phyloP scores from a whole-genome alignment of 2,888 invertebrate species.

The Platycheirus albimanus region DNA sequence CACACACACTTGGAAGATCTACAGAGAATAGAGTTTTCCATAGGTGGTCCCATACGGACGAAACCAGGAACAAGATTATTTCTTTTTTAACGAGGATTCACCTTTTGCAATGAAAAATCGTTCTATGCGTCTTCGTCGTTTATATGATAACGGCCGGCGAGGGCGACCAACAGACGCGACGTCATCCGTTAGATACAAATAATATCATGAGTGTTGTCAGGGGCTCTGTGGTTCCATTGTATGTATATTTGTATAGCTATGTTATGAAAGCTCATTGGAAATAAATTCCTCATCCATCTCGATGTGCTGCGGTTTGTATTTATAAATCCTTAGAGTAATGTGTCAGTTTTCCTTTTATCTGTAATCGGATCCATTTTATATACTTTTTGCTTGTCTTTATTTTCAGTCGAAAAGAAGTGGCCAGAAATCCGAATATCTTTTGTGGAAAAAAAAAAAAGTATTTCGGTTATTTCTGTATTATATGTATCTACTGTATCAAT shows the following conservation, averaged over 20 bases:
- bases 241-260: constrained; percentile 1
- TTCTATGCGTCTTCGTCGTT: not conserved
- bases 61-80: constrained; percentile 27
- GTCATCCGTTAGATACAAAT: not conserved
- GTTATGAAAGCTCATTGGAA: constrained; percentile 51
- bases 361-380: constrained; percentile 37
- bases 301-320: not conserved
- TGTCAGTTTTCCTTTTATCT: constrained; percentile 38
- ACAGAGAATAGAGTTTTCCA: constrained; percentile 32
- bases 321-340: constrained; percentile 46
- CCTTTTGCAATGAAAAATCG: constrained; percentile 1
- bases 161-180: too few relatives aligned
- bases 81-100: constrained; percentile 29
- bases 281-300: constrained; percentile 11
- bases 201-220: not conserved
- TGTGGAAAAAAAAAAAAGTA: constrained; percentile 12
- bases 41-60: too few relatives aligned
- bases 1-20: constrained; percentile 9
- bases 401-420: not conserved
- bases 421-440: not conserved
- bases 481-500: constrained; percentile 6
- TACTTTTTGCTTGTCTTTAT: constrained; percentile 3
- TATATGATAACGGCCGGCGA: too few relatives aligned
- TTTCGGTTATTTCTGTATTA: constrained; percentile 9
- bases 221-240: not conserved